Evolutionary conservation across 2,888 invertebrate species (phyloP), one percentile per base, ranked within the genome.

Genomic region (Lysandra coridon): DNA sequence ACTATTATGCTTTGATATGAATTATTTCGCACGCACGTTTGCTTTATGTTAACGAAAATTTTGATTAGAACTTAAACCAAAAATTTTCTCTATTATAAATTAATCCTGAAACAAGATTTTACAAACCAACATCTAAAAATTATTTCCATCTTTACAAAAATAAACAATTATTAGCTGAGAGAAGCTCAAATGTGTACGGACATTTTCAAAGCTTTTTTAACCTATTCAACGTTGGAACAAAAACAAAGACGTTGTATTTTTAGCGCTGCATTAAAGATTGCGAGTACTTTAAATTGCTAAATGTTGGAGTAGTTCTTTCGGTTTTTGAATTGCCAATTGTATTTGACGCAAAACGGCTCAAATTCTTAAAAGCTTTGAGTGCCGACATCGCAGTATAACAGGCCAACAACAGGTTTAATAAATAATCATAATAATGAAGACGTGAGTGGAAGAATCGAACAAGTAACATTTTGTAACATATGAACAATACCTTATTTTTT

Each of bases 321-420:
- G 75, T 75, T 75, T 30, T 75, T 75, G 53, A 75, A 53, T 75
- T 53, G 75, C 75, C 75, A 75, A 75, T 75, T 75, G 75, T 53
- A 53, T 33, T 75, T 53, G 44, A 30, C 44, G 4, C 49, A 44
- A 49, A 49, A 30, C 49, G 12, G 49, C 53, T 75, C 23, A 23
- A 33, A 75, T 4, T 30, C 75, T 53, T 75, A 49, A 53, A 49
- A 53, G 75, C 75, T 53, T 75, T 75, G 49, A 75, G 44, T 5
- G 49, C 30, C 23, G 75, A 75, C 10, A 53, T 53, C 2, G 10
- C 1, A n/a, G 7, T 40, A 23, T 40, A 73, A 73, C 73, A 73
- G n/a, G 17, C 23, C 44, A 44, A 10, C 44, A 10, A 44, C 44
- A 44, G 44, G 44, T 44, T 44, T 10, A 10, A 44, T 44, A 10